These are phyloP conservation scores for Hirudinaria manillensis DNA, from an alignment of 2,888 invertebrate genomes.

Conservation along the genomic window DNA sequence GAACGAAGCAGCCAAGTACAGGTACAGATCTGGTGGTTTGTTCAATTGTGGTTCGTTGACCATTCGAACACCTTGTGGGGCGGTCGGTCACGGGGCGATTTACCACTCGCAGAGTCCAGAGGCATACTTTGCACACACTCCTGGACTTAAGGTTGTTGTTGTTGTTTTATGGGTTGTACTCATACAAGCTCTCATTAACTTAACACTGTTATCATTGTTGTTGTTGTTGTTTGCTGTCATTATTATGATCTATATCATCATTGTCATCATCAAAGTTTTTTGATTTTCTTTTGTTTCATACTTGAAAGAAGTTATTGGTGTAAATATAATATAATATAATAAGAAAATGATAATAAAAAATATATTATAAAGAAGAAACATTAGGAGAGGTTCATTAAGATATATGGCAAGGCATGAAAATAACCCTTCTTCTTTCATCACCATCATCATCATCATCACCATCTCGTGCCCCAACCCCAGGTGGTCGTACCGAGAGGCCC, in stretches of 20 bases:
- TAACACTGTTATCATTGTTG: neutral
- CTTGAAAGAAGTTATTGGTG: too few relatives aligned
- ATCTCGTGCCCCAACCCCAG: slow-evolving; percentile 51
- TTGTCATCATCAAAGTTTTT: neutral
- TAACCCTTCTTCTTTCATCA: too few relatives aligned
- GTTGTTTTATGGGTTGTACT: neutral
- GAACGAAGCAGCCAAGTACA: slow-evolving; percentile 81
- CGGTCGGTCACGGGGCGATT: slow-evolving; percentile 92
- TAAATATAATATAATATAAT: too few relatives aligned
- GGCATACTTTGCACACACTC: slow-evolving; percentile 90
- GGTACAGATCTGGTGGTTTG: slow-evolving; percentile 84
- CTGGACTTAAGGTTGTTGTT: slow-evolving; percentile 73
- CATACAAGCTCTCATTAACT: neutral
- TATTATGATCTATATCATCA: too few relatives aligned
- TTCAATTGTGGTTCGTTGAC: slow-evolving; percentile 84
- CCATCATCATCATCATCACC: neutral
- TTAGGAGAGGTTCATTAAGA: too few relatives aligned
- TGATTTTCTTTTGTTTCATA: too few relatives aligned
- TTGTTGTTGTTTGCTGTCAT: too few relatives aligned
- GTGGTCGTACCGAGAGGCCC: slow-evolving; percentile 91
- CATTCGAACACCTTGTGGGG: slow-evolving; percentile 85
- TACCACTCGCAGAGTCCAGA: slow-evolving; percentile 98
- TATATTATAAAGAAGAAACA: too few relatives aligned
- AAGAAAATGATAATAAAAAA: too few relatives aligned
- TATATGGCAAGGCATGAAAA: too few relatives aligned